Conservation (phyloP, 2,888 invertebrate genomes). For the Elgonia sp. region DNA sequence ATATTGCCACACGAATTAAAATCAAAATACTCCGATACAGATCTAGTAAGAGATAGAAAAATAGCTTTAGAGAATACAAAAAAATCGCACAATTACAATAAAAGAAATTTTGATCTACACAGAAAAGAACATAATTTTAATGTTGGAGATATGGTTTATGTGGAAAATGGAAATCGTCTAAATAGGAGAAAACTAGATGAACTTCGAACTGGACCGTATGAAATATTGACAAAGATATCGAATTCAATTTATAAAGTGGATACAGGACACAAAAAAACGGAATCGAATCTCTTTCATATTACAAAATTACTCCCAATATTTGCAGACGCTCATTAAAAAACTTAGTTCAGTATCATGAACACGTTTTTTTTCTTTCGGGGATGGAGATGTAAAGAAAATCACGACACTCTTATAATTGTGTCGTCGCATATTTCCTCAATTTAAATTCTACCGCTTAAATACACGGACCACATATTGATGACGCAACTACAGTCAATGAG, state of each 20-base stretch:
- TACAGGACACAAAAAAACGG: conserved; percentile 63
- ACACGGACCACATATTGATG: no score
- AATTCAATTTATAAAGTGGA: conserved; percentile 77
- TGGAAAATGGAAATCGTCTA: conserved; percentile 77
- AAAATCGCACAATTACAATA: conserved; percentile 30
- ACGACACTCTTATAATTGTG: conserved; percentile 22
- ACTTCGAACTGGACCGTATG: conserved; percentile 78
- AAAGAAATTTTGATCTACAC: conserved; percentile 11
- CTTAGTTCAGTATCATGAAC: not conserved
- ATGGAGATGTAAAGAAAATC: conserved; percentile 48
- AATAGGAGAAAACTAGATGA: conserved; percentile 82
- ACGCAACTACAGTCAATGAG: not conserved
- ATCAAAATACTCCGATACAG: not conserved
- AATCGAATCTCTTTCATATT: conserved; percentile 67
- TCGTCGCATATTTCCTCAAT: conserved; percentile 17
- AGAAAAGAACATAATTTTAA: conserved; percentile 19
- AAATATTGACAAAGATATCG: conserved; percentile 77
- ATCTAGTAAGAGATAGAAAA: conserved; percentile 4
- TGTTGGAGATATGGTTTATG: conserved; percentile 6
- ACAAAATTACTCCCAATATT: conserved; percentile 78
- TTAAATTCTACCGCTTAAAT: not conserved
- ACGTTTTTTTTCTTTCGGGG: conserved; percentile 4
- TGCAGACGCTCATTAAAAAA: not conserved
- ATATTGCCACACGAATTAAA: conserved; percentile 38
- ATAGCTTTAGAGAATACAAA: conserved; percentile 9